Base-by-base conservation (phyloP, 2,797 vertebrate species). In the Mycteria americana region DNA sequence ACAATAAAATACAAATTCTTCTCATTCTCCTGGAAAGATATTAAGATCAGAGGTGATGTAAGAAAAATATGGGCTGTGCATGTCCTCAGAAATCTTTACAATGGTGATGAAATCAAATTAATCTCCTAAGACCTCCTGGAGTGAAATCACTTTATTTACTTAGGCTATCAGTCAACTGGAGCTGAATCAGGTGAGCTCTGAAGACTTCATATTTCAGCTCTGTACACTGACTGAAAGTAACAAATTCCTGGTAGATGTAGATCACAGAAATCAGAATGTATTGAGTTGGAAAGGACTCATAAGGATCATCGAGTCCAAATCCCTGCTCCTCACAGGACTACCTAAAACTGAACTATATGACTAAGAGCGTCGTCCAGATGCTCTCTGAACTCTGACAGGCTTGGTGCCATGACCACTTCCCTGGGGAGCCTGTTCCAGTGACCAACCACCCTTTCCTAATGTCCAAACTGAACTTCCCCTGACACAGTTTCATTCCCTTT, bases 101-200 rank as follows among this genome's bases (percentile, higher is more conserved):
- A 11, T 53, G 35, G 31, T 65, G 64, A 79, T 53, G 18, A 92
- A 85, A 96, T 89, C 25, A 74, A 89, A 91, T 86, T 70, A 62
- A 82, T 77, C 50, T 89, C 24, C 60, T 72, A 77, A 85, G 10
- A 84, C 9, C 30, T 84, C 33, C 65, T 74, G 43, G 39, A 92
- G 24, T 76, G 57, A 93, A 95, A 91, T 82, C 10, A 76, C 11
- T 50, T 70, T 64, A 80, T 97, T 95, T 89, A 63, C 62, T 94
- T 88, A 60, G 28, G 30, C 70, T 77, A 51, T 37, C 43, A 87
- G 53, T 83, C 89, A 90, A 70, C 39, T 81, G 67, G 19, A 77
- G 21, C n/a, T 77, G 65, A 94, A 85, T 81, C 70, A 85, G 57
- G 41, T 59, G 65, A 80, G 17, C 31, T 85, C 85, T 65, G 67